phyloP scores from a whole-genome alignment of 1,140 invertebrate species.

The Leptinotarsa lineolata region DNA sequence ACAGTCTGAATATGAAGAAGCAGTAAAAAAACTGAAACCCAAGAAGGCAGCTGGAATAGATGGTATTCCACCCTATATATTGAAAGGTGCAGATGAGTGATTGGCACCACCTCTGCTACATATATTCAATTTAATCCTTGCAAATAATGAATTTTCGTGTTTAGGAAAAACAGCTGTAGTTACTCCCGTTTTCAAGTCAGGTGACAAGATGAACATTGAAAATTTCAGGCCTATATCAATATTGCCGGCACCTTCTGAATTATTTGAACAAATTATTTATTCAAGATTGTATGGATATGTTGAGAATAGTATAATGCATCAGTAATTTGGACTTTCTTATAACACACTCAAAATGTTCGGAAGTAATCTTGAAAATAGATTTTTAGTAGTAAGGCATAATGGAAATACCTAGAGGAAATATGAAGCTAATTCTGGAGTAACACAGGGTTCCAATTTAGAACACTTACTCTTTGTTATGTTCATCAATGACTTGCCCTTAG shows the following conservation, averaged over 20 bases:
- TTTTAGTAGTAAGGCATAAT: slow-evolving; percentile 8
- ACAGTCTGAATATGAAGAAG: too few relatives aligned
- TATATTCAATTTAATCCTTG: slow-evolving; percentile 5
- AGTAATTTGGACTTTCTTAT: neutral
- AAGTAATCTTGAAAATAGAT: slow-evolving; percentile 7
- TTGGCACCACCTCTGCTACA: neutral
- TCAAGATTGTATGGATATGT: too few relatives aligned
- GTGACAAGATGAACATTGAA: neutral
- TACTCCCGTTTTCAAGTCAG: slow-evolving; percentile 1
- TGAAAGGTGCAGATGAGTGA: neutral
- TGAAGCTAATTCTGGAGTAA: slow-evolving; percentile 4
- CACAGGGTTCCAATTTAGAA: slow-evolving; percentile 5
- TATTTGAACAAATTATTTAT: too few relatives aligned
- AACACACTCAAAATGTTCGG: neutral
- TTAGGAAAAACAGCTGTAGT: slow-evolving; percentile 1
- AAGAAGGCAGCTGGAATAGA: slow-evolving; percentile 9
- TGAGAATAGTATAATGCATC: too few relatives aligned
- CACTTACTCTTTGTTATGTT: neutral
- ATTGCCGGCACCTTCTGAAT: neutral
- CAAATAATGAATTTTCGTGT: neutral
- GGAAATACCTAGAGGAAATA: slow-evolving; percentile 10
- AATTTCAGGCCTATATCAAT: slow-evolving; percentile 8
- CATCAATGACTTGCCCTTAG: neutral
- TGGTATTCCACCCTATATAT: neutral
- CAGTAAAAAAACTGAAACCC: slow-evolving; percentile 8